Base-by-base conservation (phyloP, 2,113 vertebrate genomes). In the Tupaia chinensis region DNA sequence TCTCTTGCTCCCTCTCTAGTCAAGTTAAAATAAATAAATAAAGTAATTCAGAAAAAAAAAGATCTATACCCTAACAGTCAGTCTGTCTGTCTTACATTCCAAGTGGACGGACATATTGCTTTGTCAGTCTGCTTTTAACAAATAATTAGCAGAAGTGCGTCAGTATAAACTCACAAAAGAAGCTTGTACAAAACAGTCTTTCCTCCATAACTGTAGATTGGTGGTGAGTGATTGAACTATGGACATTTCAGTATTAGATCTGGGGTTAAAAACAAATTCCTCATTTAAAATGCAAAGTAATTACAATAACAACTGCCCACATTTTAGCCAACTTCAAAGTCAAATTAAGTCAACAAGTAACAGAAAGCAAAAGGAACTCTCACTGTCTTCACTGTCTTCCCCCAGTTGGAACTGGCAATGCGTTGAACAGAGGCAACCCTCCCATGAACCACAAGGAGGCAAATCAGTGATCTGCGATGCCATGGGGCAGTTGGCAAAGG, bases 231-330 rank as follows among this genome's bases (percentile, higher is more conserved):
- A 79, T 60, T 85, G 60, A 94, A 85, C 68, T 84, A 81, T 61
- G 66, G 11, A 84, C 15, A 92, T 68, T 44, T 60, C 54, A n/a
- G 16, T 80, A 66, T 56, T 85, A 73, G 11, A 94, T 84, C 76
- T 68, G 34, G 27, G 23, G n/a, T 74, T 73, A 61, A 85, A 95
- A 85, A 61, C 15, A 92, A 89, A 61, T 73, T 84, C 17, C 5
- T n/a, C 86, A 23, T 92, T 89, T 68, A 84, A 68, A 92, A 89
- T 84, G 60, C 76, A 91, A 91, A 82, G 32, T 34, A 91, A 16
- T 25, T 74, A 17, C 5, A 72, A 5, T 77, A 87, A 76, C 20
- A 82, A 80, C 29, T 63, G 25, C 60, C 16, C 29, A 13, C 15
- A 66, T 85, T 79, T 79, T 77, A 66, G 69, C 34, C 34, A 69